A percentile compares a stretch with the other conserved stretches of the same genome.
phyloP scores from a whole-genome alignment of 2,113 vertebrate genomes.

The Gobius niger region DNA sequence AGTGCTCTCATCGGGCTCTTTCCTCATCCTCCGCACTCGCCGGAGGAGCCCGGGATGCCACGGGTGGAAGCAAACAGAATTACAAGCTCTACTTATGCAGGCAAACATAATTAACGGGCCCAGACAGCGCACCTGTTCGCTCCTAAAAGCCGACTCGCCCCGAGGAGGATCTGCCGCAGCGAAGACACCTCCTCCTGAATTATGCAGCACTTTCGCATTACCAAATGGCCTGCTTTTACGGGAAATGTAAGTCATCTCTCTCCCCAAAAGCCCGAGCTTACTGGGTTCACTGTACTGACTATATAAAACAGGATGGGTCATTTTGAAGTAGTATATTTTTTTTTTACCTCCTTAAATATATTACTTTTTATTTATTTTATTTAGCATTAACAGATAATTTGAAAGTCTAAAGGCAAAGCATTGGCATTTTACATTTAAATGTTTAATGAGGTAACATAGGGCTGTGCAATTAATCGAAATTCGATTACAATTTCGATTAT shows the following conservation, averaged over 20 bases:
- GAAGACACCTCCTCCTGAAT: constrained; percentile 17
- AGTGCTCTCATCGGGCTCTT: not conserved
- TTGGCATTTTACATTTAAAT: no score
- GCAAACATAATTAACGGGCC: constrained; percentile 57
- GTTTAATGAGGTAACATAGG: no score
- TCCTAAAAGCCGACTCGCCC: constrained; percentile 43
- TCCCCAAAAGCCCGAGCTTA: not conserved
- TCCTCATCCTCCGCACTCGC: constrained; percentile 17
- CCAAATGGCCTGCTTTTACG: constrained; percentile 22
- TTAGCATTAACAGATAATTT: no score
- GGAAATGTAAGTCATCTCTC: constrained; percentile 12
- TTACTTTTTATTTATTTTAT: no score
- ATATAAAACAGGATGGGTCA: not conserved
- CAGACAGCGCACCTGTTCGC: constrained; percentile 62
- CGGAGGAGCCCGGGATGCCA: constrained; percentile 20
- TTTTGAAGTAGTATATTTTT: not conserved
- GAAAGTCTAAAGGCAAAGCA: no score
- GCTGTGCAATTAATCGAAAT: no score
- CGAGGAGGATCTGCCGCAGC: constrained; percentile 51
- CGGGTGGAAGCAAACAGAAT: constrained; percentile 54
- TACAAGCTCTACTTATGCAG: constrained; percentile 47
- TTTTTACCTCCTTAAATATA: no score
- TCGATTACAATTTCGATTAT: no score
- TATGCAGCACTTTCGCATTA: constrained; percentile 24
- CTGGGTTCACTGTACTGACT: not conserved